Percentiles rank a stretch among this genome's conserved stretches.
phyloP scores from a whole-genome alignment of 1,140 invertebrate genomes.

The Elymnias hypermnestra region DNA sequence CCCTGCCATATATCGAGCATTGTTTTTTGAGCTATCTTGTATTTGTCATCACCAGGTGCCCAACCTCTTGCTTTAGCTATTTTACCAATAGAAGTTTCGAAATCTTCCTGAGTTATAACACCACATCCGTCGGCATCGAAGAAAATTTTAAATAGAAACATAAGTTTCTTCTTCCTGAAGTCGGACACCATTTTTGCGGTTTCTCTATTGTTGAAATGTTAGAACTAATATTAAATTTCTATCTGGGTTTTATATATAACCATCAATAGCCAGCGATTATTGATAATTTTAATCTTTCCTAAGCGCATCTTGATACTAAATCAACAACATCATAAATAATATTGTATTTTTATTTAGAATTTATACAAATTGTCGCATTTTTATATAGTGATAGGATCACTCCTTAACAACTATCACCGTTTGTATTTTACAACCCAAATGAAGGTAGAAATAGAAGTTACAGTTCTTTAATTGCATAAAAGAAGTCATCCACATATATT shows the following conservation, averaged over 20 bases:
- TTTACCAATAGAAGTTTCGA: conserved; percentile 84
- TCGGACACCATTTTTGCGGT: conserved; percentile 84
- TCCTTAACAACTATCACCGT: too few relatives aligned
- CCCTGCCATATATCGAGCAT: conserved; percentile 88
- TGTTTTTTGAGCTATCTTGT: conserved; percentile 80
- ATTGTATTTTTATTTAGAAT: too few relatives aligned
- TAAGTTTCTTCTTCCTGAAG: conserved; percentile 89
- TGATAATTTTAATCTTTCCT: conserved; percentile 23
- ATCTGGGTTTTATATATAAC: conserved; percentile 14
- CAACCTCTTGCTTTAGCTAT: conserved; percentile 84
- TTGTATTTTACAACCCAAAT: too few relatives aligned
- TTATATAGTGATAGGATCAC: too few relatives aligned
- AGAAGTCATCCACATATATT: too few relatives aligned
- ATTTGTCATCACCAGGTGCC: conserved; percentile 79
- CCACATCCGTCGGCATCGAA: conserved; percentile 89
- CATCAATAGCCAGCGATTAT: conserved; percentile 10
- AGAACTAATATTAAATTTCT: neutral
- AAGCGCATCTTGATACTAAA: conserved; percentile 7
- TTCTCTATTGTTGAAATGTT: neutral
- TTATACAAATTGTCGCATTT: too few relatives aligned
- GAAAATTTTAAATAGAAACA: conserved; percentile 89
- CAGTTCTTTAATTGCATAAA: too few relatives aligned
- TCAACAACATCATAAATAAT: neutral
- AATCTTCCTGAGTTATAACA: conserved; percentile 86
- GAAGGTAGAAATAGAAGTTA: too few relatives aligned